A percentile compares a stretch with the other conserved stretches of the same genome.
Conservation (phyloP, 2,113 vertebrate genomes). For the Phyllopteryx taeniolatus region DNA sequence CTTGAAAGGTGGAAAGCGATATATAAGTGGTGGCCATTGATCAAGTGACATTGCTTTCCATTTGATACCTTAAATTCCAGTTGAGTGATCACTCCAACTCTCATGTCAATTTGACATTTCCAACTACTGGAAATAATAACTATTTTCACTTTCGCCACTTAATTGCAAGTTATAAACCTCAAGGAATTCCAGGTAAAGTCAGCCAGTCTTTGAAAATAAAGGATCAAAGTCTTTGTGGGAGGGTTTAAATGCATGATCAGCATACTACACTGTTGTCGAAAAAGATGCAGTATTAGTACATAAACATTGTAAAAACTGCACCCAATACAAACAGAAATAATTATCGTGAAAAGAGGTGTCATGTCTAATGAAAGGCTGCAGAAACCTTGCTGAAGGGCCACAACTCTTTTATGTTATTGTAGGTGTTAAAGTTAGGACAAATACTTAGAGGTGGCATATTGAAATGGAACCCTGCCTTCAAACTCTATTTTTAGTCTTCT, state of each 20-base stretch:
- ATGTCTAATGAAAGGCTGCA: slow-evolving; percentile 28
- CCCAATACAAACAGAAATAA: slow-evolving; percentile 11
- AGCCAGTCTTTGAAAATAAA: slow-evolving; percentile 44
- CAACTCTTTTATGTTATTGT: slow-evolving; percentile 18
- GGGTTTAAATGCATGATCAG: slow-evolving; percentile 11
- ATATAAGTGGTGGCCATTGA: no score
- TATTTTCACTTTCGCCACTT: slow-evolving; percentile 49
- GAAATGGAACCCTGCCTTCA: slow-evolving; percentile 23
- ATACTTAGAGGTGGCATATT: slow-evolving; percentile 38
- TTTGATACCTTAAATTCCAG: no score
- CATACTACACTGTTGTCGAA: neutral
- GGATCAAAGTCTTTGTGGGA: slow-evolving; percentile 41
- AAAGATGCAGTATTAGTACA: neutral
- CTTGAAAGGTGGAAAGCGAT: no score
- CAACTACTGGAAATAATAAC: slow-evolving; percentile 46
- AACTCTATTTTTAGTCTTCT: slow-evolving; percentile 29
- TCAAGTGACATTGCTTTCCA: no score
- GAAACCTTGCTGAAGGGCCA: neutral
- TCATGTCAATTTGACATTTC: slow-evolving; percentile 31
- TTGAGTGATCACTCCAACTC: neutral
- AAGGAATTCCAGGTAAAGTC: slow-evolving; percentile 50
- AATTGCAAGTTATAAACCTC: slow-evolving; percentile 33
- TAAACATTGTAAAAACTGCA: slow-evolving; percentile 5
- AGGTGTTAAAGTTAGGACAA: slow-evolving; percentile 6
- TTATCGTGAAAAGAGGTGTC: neutral